These are phyloP conservation scores for Penaeus monodon DNA, from an alignment of 2,888 invertebrate species.

Conservation along the genomic window DNA sequence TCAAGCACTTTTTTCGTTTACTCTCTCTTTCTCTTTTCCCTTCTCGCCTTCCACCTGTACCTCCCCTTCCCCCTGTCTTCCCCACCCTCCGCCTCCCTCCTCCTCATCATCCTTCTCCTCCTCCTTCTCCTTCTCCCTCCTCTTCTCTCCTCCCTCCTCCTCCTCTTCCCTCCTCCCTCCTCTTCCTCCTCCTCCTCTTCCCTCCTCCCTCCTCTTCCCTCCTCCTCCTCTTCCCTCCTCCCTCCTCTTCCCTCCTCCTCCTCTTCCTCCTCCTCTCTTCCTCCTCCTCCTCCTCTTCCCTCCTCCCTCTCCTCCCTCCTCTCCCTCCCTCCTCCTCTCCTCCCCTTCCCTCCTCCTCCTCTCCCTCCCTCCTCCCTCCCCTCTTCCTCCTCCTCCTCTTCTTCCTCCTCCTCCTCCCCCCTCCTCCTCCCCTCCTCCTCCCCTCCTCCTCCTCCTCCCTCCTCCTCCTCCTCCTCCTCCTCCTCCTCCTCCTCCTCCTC, in stretches of 20 bases:
- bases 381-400: not conserved
- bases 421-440: not conserved
- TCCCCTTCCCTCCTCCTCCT: not conserved
- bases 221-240: not conserved
- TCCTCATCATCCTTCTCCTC: too few species aligned
- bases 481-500: not conserved
- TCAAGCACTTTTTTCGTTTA: not conserved
- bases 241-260: not conserved
- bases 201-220: not conserved
- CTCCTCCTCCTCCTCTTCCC: not conserved
- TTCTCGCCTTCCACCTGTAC: not conserved
- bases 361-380: not conserved
- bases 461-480: conserved; percentile 7
- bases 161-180: too few species aligned
- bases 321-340: not conserved
- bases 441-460: too few species aligned
- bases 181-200: not conserved
- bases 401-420: not conserved
- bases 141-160: not conserved
- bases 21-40: not conserved
- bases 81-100: too few species aligned
- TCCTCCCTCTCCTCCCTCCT: not conserved
- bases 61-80: too few species aligned
- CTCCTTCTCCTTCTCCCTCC: too few species aligned
- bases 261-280: not conserved